Base-by-base conservation (phyloP, 2,888 invertebrate species). In the Eurytoma californica region DNA sequence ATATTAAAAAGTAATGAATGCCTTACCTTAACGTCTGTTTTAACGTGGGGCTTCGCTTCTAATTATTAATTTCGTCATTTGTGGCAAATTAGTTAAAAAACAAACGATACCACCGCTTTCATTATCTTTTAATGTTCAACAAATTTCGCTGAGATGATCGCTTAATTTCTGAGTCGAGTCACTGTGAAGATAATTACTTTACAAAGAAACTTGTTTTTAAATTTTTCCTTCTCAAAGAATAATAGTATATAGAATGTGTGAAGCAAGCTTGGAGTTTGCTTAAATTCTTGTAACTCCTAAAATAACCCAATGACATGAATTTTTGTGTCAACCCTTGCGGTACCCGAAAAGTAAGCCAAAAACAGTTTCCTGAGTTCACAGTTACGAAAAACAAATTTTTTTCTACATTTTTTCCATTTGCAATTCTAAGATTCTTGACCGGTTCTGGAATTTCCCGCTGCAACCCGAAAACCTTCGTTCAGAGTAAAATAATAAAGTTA, bases 1-100 rank as follows among this genome's bases (percentile, higher is more conserved):
- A 72, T 67, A 74, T 74, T 75, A 75, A 74, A 80, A 72, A 75
- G 47, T 78, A 80, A 80, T 75, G 20, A 72, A 61, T 28, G 47
- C 74, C 63, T 39, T 51, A 39, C n/a, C 49, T 20, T 55, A 53
- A 61, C 18, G 68, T 63, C 73, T 57, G 39, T 61, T 72, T 72
- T 53, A 60, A 67, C 53, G 60, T 60, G 39, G 9, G 24, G 55
- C 47, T 72, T 69, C 58, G 24, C 55, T 72, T 77, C 7, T 53
- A 67, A 76, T 77, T 77, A 69, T 76, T 76, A 63, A 77, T 70
- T 77, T 69, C 24, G 65, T 63, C 30, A 5, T 77, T 69, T n/a
- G 9, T 58, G 60, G n/a, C 60, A 49, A 70, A 47, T 70, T 70
- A 14, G 39, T 28, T 66, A 49, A 51, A 28, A 51, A 28, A 51